phyloP scores from a whole-genome alignment of 2,888 invertebrate species.

The Himalopsyche kuldschensis region DNA sequence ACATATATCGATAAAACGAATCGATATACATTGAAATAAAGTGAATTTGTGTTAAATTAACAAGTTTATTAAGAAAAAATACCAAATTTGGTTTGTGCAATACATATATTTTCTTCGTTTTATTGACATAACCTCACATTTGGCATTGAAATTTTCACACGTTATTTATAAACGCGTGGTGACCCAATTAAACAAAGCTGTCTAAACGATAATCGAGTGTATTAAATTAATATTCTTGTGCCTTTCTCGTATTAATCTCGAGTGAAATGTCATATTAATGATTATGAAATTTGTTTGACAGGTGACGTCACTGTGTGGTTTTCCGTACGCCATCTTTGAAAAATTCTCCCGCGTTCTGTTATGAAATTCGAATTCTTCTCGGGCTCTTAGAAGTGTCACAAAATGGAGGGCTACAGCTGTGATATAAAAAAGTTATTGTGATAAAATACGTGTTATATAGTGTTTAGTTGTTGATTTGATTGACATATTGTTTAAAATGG shows the following conservation, averaged over 20 bases:
- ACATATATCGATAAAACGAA: neutral
- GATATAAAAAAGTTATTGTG: neutral
- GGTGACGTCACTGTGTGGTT: neutral
- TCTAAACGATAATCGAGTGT: neutral
- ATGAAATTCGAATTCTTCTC: constrained; percentile 10
- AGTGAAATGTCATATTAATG: too few relatives aligned
- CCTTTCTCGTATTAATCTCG: too few relatives aligned
- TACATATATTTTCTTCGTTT: neutral
- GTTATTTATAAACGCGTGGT: neutral
- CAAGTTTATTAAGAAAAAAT: neutral
- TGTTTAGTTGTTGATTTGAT: neutral
- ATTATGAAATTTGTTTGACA: neutral
- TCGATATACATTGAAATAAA: neutral
- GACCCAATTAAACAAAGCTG: neutral
- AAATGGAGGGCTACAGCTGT: neutral
- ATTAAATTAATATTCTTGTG: neutral
- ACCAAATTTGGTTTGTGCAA: neutral
- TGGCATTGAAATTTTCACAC: neutral
- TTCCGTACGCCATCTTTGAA: neutral
- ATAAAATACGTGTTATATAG: neutral
- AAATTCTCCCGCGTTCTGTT: neutral
- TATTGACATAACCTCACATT: neutral
- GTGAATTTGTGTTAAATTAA: neutral
- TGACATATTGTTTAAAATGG: constrained; percentile 1
- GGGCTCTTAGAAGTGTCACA: neutral